Conservation (phyloP, 2,113 vertebrate species). For the Syrmaticus mikado region DNA sequence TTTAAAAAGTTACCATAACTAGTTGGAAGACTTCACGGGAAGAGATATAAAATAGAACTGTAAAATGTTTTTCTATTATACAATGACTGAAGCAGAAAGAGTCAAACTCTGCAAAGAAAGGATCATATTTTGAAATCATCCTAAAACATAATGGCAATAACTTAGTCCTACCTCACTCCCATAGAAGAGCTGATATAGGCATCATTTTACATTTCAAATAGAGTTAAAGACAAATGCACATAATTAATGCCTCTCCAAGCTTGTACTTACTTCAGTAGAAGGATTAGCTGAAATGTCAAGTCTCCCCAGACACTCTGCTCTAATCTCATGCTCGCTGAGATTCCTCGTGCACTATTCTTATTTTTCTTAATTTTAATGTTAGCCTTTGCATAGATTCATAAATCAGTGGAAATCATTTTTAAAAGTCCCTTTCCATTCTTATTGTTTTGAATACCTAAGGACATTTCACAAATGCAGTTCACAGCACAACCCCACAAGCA, state of each 20-base stretch:
- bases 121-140: fast-evolving
- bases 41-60: no score
- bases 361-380: not conserved
- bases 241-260: not conserved
- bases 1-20: not conserved
- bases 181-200: not conserved
- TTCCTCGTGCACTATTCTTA: not conserved
- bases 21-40: not conserved
- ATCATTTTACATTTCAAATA: not conserved
- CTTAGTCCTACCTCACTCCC: fast-evolving
- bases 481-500: not conserved
- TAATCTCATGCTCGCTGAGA: not conserved
- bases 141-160: not conserved
- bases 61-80: no score
- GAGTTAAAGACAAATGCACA: not conserved
- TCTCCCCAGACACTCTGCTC: not conserved
- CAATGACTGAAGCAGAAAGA: not conserved
- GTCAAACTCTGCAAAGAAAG: not conserved
- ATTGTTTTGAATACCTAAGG: not conserved
- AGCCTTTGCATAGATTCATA: not conserved
- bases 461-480: not conserved
- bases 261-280: not conserved
- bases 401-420: not conserved
- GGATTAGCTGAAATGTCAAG: not conserved
- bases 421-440: not conserved